Evolutionary conservation across 2,888 invertebrate genomes (phyloP), one percentile per base, ranked within the genome.

Genomic region (Pegoplata infirma): DNA sequence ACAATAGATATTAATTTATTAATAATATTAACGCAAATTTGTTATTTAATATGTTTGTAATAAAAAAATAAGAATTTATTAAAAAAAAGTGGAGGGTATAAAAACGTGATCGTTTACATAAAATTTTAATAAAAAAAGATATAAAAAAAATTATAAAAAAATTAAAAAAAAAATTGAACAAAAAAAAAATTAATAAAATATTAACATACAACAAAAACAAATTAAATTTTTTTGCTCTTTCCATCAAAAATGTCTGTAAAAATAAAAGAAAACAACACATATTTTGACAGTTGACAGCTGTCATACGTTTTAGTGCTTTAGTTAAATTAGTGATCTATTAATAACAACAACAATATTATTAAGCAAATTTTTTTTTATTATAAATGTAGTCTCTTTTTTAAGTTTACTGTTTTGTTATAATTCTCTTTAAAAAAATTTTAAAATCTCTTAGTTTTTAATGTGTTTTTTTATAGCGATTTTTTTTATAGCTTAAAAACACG

Each of bases 261-360:
- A 40, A 44, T 36, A 6, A 46, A 46, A n/a, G 8, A 21, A 17
- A 67, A 32, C 23, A 14, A 46, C 44, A 59, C 14, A 51, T 32
- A 76, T 46, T 64, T 76, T 76, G 56, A 56, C 63, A 63, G 63
- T 44, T 76, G 68, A 32, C 76, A 76, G 63, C 69, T 64, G 76
- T 76, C 69, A 76, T 71, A 64, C 71, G 64, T 59, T 64, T n/a
- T 71, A 71, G 69, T 69, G 56, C 46, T 64, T 69, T 47, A 68
- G 56, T 55, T 23, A 56, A 76, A 63, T 76, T 69, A 44, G 44
- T 64, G 69, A 76, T 63, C 69, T 69, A 76, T 76, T 68, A 64
- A 64, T 64, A 76, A 63, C 36, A 72, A 72, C 47, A 72, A 64
- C 55, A 72, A 55, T 2, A 40, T n/a, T n/a, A 40, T 40, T 12